Percentiles rank a stretch among this genome's conserved stretches.
Conservation (phyloP, 2,888 invertebrate species). For the Rhynchonema sp. region DNA sequence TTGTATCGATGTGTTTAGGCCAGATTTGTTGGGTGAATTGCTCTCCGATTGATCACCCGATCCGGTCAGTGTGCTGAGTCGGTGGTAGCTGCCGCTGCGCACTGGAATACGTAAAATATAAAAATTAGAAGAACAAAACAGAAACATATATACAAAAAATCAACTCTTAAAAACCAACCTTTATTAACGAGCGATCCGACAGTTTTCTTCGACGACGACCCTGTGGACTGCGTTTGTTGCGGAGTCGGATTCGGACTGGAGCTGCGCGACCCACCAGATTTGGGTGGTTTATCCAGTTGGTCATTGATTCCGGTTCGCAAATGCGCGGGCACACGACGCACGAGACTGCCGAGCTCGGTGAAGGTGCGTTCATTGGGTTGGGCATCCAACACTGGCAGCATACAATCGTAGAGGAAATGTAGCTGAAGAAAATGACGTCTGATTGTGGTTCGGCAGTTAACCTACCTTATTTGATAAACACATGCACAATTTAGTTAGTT, state of each 20-base stretch:
- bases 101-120: not conserved
- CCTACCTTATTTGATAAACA: no score
- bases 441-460: no score
- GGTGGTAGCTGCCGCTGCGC: slow-evolving; percentile 21
- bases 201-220: not conserved
- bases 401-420: not conserved
- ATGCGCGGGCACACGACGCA: slow-evolving; percentile 5
- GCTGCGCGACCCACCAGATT: not conserved
- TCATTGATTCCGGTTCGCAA: no score
- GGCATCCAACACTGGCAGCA: not conserved
- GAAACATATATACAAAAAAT: not conserved
- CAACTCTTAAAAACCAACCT: not conserved
- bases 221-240: no score
- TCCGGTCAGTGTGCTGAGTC: not conserved
- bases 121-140: not conserved
- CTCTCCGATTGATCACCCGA: not conserved
- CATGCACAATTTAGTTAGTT: no score
- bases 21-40: no score
- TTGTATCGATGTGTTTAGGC: no score
- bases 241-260: no score
- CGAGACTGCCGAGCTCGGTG: slow-evolving; percentile 16
- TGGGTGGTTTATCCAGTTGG: no score
- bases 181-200: not conserved
- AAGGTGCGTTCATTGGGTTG: not conserved
- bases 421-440: no score